Percentiles rank a stretch among this genome's conserved stretches.
phyloP scores from a whole-genome alignment of 2,113 vertebrate genomes.

The Syngnathoides biaculeatus region DNA sequence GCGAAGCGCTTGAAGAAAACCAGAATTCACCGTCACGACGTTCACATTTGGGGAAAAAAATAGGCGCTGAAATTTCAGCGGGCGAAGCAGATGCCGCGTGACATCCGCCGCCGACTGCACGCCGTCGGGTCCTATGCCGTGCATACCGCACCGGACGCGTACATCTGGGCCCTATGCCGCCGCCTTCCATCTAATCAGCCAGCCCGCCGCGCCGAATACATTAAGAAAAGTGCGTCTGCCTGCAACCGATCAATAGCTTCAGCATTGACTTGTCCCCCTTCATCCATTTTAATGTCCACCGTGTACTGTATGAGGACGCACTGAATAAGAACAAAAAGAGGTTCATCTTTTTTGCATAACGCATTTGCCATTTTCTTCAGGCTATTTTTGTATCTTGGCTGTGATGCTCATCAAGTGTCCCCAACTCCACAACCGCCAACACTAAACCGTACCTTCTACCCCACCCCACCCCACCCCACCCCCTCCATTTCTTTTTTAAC shows the following conservation, averaged over 20 bases:
- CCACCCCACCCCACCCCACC: constrained; percentile 40
- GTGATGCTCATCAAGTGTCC: not conserved
- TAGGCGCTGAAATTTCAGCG: no score
- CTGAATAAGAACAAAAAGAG: constrained; percentile 1
- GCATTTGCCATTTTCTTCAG: not conserved
- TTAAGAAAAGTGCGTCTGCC: constrained; percentile 8
- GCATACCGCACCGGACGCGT: constrained; percentile 25
- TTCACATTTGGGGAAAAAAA: not conserved
- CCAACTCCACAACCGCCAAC: not conserved
- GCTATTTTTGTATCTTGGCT: not conserved
- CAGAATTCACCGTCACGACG: no score
- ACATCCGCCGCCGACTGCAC: constrained; percentile 34
- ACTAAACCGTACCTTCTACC: constrained; percentile 68
- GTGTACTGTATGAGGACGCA: not conserved
- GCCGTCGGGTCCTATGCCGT: constrained; percentile 53
- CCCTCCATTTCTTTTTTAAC: constrained; percentile 1
- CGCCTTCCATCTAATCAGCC: constrained; percentile 64
- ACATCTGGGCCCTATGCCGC: constrained; percentile 47
- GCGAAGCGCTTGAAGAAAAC: no score
- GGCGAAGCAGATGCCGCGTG: no score
- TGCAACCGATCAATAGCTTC: constrained; percentile 1
- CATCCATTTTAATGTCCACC: constrained; percentile 8
- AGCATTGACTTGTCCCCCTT: not conserved
- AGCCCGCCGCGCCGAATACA: constrained; percentile 23
- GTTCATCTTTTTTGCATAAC: not conserved